Conservation (phyloP, 2,113 vertebrate species). For the Mormyrus iriodes region DNA sequence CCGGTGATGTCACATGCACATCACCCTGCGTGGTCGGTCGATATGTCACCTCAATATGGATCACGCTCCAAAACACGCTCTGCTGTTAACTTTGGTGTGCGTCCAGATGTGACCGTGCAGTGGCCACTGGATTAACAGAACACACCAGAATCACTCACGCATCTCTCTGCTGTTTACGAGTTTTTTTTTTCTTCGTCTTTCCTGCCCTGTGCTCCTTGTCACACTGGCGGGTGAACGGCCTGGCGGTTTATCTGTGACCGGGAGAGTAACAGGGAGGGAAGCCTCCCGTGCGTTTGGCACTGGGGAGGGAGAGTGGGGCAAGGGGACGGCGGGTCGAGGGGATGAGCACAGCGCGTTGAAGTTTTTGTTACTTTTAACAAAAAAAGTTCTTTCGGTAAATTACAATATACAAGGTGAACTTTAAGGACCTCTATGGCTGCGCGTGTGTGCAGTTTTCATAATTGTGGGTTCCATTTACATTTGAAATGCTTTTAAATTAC, state of each 20-base stretch:
- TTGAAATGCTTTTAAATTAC: not conserved
- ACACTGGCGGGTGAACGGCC: not conserved
- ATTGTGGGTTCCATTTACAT: not conserved
- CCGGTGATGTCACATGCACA: not conserved
- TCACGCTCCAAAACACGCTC: not conserved
- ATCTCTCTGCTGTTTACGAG: not conserved
- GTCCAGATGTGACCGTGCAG: not conserved
- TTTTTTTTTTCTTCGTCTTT: not conserved
- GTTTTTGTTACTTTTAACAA: not conserved
- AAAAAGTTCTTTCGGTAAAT: not conserved
- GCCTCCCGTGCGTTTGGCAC: conserved; percentile 10
- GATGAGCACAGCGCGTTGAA: not conserved
- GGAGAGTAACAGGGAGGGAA: not conserved
- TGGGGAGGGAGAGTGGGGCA: not conserved
- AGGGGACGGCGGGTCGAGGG: not conserved
- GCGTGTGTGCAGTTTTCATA: not conserved
- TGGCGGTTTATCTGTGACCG: not conserved
- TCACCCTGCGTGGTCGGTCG: not conserved
- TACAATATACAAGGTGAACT: not conserved
- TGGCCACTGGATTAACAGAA: not conserved
- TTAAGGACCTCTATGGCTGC: not conserved
- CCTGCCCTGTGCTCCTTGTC: not conserved
- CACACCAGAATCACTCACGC: not conserved
- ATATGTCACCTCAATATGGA: not conserved
- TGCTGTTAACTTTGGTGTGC: not conserved